phyloP scores from a whole-genome alignment of 2,797 vertebrate genomes.

The Scolopax rusticola region DNA sequence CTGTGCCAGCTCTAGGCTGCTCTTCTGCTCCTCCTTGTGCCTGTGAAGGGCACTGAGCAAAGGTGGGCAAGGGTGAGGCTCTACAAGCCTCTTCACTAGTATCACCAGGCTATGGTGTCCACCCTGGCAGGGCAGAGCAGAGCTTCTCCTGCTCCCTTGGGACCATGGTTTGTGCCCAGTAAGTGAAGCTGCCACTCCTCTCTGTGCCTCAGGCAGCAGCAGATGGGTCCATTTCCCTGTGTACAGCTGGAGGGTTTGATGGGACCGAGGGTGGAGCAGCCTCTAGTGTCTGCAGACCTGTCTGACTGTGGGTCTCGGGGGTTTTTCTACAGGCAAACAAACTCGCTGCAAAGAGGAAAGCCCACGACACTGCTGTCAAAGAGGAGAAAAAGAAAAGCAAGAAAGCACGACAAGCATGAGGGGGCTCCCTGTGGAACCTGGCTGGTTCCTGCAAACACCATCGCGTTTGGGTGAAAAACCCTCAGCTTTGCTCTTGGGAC shows the following conservation, averaged over 20 bases:
- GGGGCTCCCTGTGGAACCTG: fast-evolving
- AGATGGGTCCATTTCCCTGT: fast-evolving
- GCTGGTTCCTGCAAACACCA: not conserved
- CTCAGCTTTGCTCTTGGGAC: not conserved
- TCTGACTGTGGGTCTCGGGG: not conserved
- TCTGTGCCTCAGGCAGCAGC: fast-evolving
- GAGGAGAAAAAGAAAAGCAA: slow-evolving; percentile 87
- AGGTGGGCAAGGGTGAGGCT: not conserved
- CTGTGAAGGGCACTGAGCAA: fast-evolving
- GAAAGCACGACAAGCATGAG: slow-evolving; percentile 74
- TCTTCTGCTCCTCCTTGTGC: not conserved
- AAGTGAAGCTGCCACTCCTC: fast-evolving
- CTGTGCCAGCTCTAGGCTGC: not conserved
- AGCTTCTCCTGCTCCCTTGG: not conserved
- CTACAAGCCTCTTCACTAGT: not conserved
- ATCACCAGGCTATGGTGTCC: not conserved
- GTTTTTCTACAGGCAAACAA: slow-evolving; percentile 88
- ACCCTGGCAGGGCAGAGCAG: not conserved
- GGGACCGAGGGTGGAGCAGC: fast-evolving
- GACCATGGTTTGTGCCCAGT: fast-evolving
- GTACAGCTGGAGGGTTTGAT: fast-evolving
- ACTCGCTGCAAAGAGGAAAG: slow-evolving; percentile 93
- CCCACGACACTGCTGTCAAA: slow-evolving; percentile 86
- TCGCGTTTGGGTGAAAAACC: not conserved
- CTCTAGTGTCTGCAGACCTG: fast-evolving